A percentile compares a stretch with the other conserved stretches of the same genome.
Evolutionary conservation across 1,140 invertebrate species (phyloP).

Genomic region (Bombus huntii): DNA sequence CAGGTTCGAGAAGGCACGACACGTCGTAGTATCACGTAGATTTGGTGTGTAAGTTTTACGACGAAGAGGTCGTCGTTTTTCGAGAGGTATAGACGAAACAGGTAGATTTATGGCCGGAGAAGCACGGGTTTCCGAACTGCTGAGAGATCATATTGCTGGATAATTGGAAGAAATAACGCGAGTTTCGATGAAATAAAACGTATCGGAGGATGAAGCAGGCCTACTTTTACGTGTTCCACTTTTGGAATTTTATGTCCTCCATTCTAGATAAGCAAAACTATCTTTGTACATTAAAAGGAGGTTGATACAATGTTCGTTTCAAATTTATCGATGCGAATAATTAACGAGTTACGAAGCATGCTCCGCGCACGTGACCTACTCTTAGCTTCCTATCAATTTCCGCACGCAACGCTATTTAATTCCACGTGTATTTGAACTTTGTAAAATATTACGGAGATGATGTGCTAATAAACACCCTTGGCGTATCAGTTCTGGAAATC

Average conservation of each 20-base stretch:
- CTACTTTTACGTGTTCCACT: neutral
- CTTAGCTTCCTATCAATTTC: slow-evolving; percentile 3
- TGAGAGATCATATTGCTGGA: neutral
- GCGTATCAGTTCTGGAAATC: neutral
- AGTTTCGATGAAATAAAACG: neutral
- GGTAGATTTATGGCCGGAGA: neutral
- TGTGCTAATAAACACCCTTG: slow-evolving; percentile 7
- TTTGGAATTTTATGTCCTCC: neutral
- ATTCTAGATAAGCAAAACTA: neutral
- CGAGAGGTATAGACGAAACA: neutral
- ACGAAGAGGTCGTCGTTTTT: neutral
- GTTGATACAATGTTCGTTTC: neutral
- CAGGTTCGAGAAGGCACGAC: too few relatives aligned
- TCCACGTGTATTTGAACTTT: slow-evolving; percentile 3
- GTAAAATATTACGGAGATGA: neutral
- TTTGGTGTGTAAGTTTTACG: neutral
- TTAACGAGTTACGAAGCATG: neutral
- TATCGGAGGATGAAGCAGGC: neutral
- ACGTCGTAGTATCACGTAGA: neutral
- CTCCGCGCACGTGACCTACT: slow-evolving; percentile 21
- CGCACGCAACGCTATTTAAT: slow-evolving; percentile 41
- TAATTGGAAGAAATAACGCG: neutral
- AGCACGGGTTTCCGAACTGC: too few relatives aligned
- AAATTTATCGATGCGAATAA: slow-evolving; percentile 31
- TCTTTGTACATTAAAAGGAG: neutral